Percentiles rank a stretch among this genome's conserved stretches.
Conservation (phyloP, 1,140 invertebrate species). For the Listronotus oregonensis region DNA sequence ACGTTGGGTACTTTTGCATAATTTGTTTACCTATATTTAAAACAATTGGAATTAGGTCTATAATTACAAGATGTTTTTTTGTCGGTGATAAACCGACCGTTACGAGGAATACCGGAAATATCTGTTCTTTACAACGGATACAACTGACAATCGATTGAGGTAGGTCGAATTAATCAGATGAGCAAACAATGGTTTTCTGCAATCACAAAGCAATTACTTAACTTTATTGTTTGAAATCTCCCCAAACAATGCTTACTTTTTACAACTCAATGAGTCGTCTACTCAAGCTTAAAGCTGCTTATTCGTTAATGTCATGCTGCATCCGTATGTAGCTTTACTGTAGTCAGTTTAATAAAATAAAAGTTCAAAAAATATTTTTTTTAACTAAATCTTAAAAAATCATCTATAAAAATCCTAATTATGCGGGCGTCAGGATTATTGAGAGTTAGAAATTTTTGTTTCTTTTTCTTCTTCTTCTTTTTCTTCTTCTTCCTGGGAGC, state of each 20-base stretch:
- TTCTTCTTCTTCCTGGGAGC: no score
- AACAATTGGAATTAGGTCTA: no score
- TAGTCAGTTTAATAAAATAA: neutral
- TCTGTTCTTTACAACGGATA: constrained; percentile 24
- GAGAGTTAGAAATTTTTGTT: no score
- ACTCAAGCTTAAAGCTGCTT: neutral
- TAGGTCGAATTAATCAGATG: constrained; percentile 22
- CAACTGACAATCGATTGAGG: constrained; percentile 29
- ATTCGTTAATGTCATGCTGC: neutral
- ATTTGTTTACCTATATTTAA: no score
- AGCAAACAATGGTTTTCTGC: constrained; percentile 21
- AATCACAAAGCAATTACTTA: constrained; percentile 22
- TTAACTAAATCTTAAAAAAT: no score
- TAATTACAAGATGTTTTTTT: constrained; percentile 4
- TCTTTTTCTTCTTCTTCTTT: no score
- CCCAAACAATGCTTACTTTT: constrained; percentile 11
- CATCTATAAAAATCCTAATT: no score
- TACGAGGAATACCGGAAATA: constrained; percentile 12
- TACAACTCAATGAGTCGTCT: constrained; percentile 21
- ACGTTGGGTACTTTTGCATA: no score
- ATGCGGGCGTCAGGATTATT: no score
- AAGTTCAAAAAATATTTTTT: no score
- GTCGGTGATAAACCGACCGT: constrained; percentile 8
- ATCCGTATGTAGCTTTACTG: neutral
- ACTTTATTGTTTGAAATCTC: constrained; percentile 8